Conservation (phyloP, 2,797 vertebrate genomes). For the Oreochromis mossambicus region DNA sequence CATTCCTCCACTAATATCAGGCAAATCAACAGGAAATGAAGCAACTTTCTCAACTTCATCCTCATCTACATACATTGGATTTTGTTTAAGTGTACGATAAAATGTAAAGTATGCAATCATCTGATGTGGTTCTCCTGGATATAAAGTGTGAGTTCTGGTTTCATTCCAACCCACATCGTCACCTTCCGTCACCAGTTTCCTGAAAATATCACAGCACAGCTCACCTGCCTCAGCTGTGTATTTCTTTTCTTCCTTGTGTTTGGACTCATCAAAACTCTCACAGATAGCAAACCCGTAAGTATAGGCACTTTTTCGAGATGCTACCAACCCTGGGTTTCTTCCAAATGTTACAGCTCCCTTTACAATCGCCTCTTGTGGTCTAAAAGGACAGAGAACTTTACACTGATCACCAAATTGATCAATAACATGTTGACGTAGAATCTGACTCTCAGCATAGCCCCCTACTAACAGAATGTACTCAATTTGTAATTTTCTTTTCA, state of each 20-base stretch:
- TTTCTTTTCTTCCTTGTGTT: background rate
- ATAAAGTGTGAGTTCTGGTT: too few relatives aligned
- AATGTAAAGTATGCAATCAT: too few relatives aligned
- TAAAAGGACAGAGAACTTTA: background rate
- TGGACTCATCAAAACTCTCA: background rate
- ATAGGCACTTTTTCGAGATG: background rate
- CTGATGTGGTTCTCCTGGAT: too few relatives aligned
- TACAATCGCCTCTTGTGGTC: rapidly evolving
- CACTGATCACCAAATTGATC: background rate
- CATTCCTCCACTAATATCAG: too few relatives aligned
- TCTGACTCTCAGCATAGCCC: background rate
- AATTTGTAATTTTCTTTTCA: rapidly evolving
- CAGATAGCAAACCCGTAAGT: background rate
- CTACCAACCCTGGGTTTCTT: background rate
- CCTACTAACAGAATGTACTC: background rate
- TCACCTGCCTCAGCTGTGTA: background rate
- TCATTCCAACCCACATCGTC: background rate
- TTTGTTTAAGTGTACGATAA: too few relatives aligned
- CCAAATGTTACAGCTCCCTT: background rate
- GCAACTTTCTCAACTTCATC: too few relatives aligned
- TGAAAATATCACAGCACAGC: background rate
- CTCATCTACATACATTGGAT: too few relatives aligned
- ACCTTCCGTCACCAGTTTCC: background rate
- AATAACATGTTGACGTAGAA: background rate
- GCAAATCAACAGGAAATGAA: too few relatives aligned